These are phyloP conservation scores for Rhingia campestris DNA, from an alignment of 2,888 invertebrate genomes.

Conservation along the genomic window DNA sequence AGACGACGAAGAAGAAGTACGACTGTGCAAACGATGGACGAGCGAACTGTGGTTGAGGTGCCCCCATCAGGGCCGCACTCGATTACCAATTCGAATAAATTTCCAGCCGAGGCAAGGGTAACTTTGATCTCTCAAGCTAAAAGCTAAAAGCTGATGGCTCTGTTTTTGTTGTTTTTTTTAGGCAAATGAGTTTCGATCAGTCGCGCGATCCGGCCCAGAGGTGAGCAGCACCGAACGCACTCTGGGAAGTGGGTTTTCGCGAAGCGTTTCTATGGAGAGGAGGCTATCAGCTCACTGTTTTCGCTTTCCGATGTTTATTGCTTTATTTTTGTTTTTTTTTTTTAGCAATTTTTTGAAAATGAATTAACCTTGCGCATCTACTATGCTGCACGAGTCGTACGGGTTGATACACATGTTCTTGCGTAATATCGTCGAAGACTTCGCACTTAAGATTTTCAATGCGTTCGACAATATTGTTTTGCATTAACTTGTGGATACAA, in stretches of 20 bases:
- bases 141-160: slow-evolving; percentile 1
- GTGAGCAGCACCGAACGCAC: slow-evolving; percentile 23
- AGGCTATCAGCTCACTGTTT: neutral
- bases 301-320: slow-evolving; percentile 55
- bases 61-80: slow-evolving; percentile 65
- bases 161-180: slow-evolving; percentile 8
- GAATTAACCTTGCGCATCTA: slow-evolving; percentile 57
- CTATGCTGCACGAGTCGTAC: slow-evolving; percentile 23
- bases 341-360: slow-evolving; percentile 36
- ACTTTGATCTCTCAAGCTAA: slow-evolving; percentile 70
- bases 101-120: slow-evolving; percentile 64
- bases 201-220: slow-evolving; percentile 28
- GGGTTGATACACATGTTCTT: slow-evolving; percentile 26
- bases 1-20: slow-evolving; percentile 8
- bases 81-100: slow-evolving; percentile 72
- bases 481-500: neutral
- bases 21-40: slow-evolving; percentile 28
- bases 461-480: slow-evolving; percentile 18
- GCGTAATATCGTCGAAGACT: slow-evolving; percentile 27
- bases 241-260: slow-evolving; percentile 30
- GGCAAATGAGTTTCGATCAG: slow-evolving; percentile 54
- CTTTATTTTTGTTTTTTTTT: slow-evolving; percentile 20
- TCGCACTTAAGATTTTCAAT: slow-evolving; percentile 38
- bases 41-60: slow-evolving; percentile 26
- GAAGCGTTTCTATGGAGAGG: slow-evolving; percentile 17